Evolutionary conservation across 2,888 invertebrate genomes (phyloP).

Genomic region (Chymomyza amoena): DNA sequence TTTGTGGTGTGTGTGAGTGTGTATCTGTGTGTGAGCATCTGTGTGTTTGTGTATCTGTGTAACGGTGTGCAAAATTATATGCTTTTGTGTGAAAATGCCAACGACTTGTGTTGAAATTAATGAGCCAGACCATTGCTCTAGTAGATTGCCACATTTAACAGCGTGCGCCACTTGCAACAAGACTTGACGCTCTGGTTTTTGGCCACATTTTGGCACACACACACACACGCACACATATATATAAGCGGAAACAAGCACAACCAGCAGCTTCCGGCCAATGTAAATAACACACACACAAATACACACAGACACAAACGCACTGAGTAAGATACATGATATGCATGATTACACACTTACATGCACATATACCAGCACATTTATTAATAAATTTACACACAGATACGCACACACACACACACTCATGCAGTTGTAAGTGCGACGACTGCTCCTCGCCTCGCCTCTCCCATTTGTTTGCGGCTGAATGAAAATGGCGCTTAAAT

Average conservation of each 20-base stretch:
- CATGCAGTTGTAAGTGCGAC: slow-evolving; percentile 1
- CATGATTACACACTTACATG: slow-evolving; percentile 34
- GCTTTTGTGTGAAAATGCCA: slow-evolving; percentile 19
- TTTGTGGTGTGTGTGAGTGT: neutral
- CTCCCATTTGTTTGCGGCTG: slow-evolving; percentile 41
- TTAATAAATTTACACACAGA: slow-evolving; percentile 7
- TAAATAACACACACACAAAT: slow-evolving; percentile 36
- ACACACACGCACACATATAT: slow-evolving; percentile 23
- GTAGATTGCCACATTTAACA: slow-evolving; percentile 28
- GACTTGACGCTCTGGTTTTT: neutral
- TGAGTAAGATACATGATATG: slow-evolving; percentile 34
- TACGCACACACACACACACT: slow-evolving; percentile 10
- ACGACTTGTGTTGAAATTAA: slow-evolving; percentile 51
- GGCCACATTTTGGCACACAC: slow-evolving; percentile 17
- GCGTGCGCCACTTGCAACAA: neutral
- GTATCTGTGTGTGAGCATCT: neutral
- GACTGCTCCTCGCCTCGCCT: neutral
- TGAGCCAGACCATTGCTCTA: slow-evolving; percentile 50
- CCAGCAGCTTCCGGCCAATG: slow-evolving; percentile 48
- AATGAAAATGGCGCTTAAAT: slow-evolving; percentile 23
- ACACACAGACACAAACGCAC: slow-evolving; percentile 21
- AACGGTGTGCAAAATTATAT: slow-evolving; percentile 21
- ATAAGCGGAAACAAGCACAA: slow-evolving; percentile 46
- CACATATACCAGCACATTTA: slow-evolving; percentile 1
- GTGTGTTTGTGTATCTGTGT: slow-evolving; percentile 22